Percentiles rank a stretch among this genome's conserved stretches.
Conservation (phyloP, 2,888 invertebrate genomes). For the Parnassius apollo region DNA sequence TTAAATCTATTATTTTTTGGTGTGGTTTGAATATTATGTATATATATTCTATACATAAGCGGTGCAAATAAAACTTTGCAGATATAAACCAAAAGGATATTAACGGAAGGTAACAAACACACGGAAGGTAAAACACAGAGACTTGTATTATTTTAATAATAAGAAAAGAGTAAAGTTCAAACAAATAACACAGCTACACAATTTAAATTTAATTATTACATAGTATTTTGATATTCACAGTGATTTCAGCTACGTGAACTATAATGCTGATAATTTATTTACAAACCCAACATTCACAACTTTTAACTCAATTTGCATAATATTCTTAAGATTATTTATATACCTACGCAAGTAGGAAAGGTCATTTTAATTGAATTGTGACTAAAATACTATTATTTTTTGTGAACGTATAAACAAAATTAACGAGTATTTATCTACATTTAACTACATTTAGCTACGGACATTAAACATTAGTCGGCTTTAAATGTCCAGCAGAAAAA, state of each 20-base stretch:
- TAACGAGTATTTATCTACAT: constrained; percentile 7
- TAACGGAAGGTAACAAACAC: no score
- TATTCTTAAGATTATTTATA: background rate
- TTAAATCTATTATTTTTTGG: background rate
- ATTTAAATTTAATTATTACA: background rate
- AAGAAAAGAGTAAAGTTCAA: no score
- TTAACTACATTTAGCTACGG: constrained; percentile 6
- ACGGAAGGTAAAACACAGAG: no score
- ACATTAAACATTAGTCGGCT: constrained; percentile 27
- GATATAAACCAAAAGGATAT: background rate
- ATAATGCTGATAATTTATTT: background rate
- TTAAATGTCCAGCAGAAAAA: constrained; percentile 3
- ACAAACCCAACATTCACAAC: no score
- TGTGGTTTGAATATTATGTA: background rate
- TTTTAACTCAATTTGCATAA: no score
- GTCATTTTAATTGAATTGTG: background rate
- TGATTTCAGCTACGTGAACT: background rate
- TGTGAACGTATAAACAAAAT: constrained; percentile 3
- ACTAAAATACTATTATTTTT: background rate
- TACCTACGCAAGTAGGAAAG: background rate
- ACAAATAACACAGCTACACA: background rate
- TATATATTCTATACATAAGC: constrained; percentile 7
- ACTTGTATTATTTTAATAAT: no score
- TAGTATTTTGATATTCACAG: background rate
- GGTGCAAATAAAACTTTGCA: constrained; percentile 17